Conservation (phyloP, 2,113 vertebrate species). For the Megatriorchis doriae region DNA sequence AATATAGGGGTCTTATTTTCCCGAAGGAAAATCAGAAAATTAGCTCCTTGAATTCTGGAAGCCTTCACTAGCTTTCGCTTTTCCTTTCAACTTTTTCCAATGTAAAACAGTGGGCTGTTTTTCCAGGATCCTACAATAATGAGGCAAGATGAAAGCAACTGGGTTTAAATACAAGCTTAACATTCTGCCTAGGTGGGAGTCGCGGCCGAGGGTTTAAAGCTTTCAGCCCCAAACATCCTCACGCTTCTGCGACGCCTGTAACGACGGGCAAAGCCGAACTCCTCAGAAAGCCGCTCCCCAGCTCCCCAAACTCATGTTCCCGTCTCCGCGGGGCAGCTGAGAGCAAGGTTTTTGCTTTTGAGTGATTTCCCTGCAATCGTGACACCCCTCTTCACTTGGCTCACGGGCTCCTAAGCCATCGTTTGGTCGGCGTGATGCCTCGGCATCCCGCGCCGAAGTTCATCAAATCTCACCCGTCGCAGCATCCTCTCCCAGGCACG, state of each 20-base stretch:
- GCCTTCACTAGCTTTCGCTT: neutral
- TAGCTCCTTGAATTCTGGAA: neutral
- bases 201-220: fast-evolving
- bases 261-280: neutral
- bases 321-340: neutral
- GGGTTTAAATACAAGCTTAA: neutral
- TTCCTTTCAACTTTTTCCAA: neutral
- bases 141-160: neutral
- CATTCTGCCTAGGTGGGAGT: neutral
- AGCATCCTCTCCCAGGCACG: neutral
- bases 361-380: neutral
- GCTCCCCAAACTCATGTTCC: neutral
- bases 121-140: neutral
- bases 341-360: neutral
- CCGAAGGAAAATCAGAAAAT: neutral
- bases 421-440: neutral
- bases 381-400: neutral
- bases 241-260: neutral
- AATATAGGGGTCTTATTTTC: neutral
- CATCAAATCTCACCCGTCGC: fast-evolving
- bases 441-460: neutral
- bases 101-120: neutral
- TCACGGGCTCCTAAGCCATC: neutral
- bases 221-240: neutral
- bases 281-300: fast-evolving